Percentiles rank a stretch among this genome's conserved stretches.
phyloP scores from a whole-genome alignment of 2,113 vertebrate genomes.

The Apeltes quadracus region DNA sequence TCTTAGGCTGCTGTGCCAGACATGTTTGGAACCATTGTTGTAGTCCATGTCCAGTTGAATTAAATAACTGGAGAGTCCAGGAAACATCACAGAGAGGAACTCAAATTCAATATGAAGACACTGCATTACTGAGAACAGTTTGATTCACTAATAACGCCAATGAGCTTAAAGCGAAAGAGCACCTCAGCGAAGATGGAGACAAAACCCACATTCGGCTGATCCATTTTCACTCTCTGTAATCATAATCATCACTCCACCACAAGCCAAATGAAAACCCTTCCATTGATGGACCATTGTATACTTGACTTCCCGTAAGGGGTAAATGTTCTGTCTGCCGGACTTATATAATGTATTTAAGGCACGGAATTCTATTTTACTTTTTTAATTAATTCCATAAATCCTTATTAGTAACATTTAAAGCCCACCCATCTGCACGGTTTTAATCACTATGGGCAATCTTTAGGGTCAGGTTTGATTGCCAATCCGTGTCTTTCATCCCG shows the following conservation, averaged over 20 bases:
- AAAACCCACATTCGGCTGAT: neutral
- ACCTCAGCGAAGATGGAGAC: neutral
- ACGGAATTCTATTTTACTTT: conserved; percentile 75
- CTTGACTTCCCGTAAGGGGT: conserved; percentile 55
- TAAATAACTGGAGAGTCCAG: neutral
- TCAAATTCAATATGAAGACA: neutral
- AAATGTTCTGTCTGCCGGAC: conserved; percentile 69
- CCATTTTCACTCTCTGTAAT: no score
- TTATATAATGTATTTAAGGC: conserved; percentile 79
- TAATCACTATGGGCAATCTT: conserved; percentile 85
- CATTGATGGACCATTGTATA: conserved; percentile 46
- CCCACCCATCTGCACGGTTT: conserved; percentile 79
- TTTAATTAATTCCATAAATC: conserved; percentile 86
- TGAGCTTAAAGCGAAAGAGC: neutral
- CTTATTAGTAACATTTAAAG: conserved; percentile 86
- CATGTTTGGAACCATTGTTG: neutral
- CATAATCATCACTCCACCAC: conserved; percentile 64
- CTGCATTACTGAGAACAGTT: neutral
- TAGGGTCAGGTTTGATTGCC: conserved; percentile 83
- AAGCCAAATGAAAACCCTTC: conserved; percentile 53
- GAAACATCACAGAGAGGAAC: neutral
- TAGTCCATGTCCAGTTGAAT: neutral
- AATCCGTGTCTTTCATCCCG: conserved; percentile 82
- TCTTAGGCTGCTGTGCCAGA: neutral
- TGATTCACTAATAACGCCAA: neutral